These are phyloP conservation scores for Corbicula japonica DNA, from an alignment of 2,888 invertebrate genomes.

Conservation along the genomic window DNA sequence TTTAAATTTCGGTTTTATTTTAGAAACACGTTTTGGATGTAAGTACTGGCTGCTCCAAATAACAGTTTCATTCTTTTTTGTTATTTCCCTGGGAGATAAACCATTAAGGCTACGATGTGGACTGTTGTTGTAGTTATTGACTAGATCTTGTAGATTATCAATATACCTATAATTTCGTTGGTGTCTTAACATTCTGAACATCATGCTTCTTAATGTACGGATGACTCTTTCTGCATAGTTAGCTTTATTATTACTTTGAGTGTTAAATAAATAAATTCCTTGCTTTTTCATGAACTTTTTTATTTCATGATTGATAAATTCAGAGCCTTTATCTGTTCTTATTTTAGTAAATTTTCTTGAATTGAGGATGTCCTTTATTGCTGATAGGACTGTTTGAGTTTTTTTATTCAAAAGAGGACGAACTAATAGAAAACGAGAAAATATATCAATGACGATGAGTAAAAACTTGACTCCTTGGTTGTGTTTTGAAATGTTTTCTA, in stretches of 20 bases:
- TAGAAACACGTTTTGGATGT: constrained; percentile 27
- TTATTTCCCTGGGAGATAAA: constrained; percentile 29
- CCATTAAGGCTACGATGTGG: constrained; percentile 44
- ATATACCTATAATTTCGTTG: constrained; percentile 54
- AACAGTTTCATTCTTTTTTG: constrained; percentile 39
- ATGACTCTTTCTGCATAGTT: constrained; percentile 47
- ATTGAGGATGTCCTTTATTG: constrained; percentile 45
- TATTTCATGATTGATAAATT: constrained; percentile 47
- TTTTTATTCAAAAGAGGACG: constrained; percentile 45
- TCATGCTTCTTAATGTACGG: constrained; percentile 42
- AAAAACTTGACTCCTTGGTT: constrained; percentile 43
- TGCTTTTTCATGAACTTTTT: constrained; percentile 47
- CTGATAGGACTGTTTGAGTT: constrained; percentile 37
- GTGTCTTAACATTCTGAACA: constrained; percentile 52
- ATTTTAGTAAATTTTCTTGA: constrained; percentile 34
- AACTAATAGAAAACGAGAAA: constrained; percentile 49
- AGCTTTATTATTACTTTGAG: constrained; percentile 37
- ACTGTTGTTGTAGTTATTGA: constrained; percentile 34
- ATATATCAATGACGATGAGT: constrained; percentile 50
- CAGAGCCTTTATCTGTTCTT: constrained; percentile 39
- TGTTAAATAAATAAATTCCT: constrained; percentile 43
- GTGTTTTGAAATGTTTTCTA: constrained; percentile 33
- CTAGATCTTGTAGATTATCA: constrained; percentile 45
- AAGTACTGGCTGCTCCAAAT: constrained; percentile 46
- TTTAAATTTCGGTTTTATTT: constrained; percentile 18